These are phyloP conservation scores for Sphaeramia orbicularis DNA, from an alignment of 2,797 vertebrate species.

Conservation along the genomic window DNA sequence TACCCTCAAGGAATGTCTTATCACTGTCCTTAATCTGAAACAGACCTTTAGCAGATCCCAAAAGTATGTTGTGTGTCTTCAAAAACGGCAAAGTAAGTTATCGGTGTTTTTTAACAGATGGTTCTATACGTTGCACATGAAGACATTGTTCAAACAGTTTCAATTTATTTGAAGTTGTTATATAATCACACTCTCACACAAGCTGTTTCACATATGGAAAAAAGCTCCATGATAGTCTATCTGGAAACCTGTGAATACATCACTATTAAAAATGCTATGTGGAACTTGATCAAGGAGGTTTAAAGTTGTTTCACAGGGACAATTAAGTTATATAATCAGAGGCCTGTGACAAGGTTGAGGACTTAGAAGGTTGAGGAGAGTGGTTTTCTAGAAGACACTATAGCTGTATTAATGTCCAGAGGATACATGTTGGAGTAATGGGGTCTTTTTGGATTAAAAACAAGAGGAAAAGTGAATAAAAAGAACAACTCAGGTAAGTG, in stretches of 20 bases:
- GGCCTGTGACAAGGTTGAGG: neutral
- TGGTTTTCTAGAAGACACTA: neutral
- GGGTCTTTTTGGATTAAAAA: too few species aligned
- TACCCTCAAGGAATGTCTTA: slow-evolving; percentile 6
- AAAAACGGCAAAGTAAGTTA: slow-evolving; percentile 1
- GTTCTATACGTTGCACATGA: slow-evolving; percentile 27
- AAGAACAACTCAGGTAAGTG: neutral
- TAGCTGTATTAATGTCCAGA: too few species aligned
- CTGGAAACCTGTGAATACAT: slow-evolving; percentile 31
- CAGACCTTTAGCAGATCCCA: slow-evolving; percentile 10
- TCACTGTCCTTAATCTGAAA: slow-evolving; percentile 34
- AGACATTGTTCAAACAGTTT: slow-evolving; percentile 16
- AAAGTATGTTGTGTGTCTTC: slow-evolving; percentile 19
- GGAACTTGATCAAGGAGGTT: slow-evolving; percentile 30
- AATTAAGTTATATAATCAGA: slow-evolving; percentile 39
- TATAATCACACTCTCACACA: slow-evolving; percentile 30
- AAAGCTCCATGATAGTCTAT: slow-evolving; percentile 18
- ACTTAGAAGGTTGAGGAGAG: slow-evolving; percentile 12
- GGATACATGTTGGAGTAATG: too few species aligned
- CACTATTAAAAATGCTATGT: slow-evolving; percentile 8
- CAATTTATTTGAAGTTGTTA: slow-evolving; percentile 27
- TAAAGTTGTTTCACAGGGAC: slow-evolving; percentile 22
- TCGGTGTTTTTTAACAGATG: slow-evolving; percentile 16
- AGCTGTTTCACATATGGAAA: slow-evolving; percentile 36
- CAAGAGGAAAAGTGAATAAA: neutral